phyloP scores from a whole-genome alignment of 2,888 invertebrate genomes.

The Chloromyia formosa region DNA sequence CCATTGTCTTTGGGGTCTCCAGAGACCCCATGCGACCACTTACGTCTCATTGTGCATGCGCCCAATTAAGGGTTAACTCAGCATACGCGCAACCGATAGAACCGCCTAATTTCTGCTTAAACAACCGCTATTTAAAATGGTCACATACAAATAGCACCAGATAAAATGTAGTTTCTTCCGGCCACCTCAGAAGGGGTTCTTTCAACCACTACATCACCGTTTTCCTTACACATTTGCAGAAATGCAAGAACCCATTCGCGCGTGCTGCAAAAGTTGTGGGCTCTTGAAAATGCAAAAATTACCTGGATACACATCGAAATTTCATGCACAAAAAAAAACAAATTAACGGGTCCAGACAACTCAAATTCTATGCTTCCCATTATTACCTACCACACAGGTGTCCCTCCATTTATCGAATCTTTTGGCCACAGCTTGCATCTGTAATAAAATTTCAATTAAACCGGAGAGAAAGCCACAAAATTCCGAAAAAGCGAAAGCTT shows the following conservation, averaged over 20 bases:
- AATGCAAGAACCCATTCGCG: neutral
- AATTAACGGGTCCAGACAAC: slow-evolving; percentile 9
- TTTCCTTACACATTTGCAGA: neutral
- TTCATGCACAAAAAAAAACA: slow-evolving; percentile 4
- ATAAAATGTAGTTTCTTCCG: too few species aligned
- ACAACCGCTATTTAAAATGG: slow-evolving; percentile 21
- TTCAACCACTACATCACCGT: too few species aligned
- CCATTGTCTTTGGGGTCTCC: too few species aligned
- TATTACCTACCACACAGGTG: neutral
- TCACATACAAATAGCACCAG: too few species aligned
- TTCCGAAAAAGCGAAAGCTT: neutral
- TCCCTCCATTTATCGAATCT: slow-evolving; percentile 1
- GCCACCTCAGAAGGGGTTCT: too few species aligned
- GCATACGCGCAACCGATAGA: neutral
- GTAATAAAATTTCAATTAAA: neutral
- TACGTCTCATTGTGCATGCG: too few species aligned
- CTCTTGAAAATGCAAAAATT: slow-evolving; percentile 23
- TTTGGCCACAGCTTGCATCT: neutral
- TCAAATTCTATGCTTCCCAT: slow-evolving; percentile 24
- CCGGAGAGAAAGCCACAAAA: slow-evolving; percentile 2
- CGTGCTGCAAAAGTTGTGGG: slow-evolving; percentile 28
- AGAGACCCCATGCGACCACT: too few species aligned
- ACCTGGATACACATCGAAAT: neutral
- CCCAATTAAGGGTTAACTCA: too few species aligned
- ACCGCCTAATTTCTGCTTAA: slow-evolving; percentile 2